Base-by-base conservation (phyloP, 1,140 invertebrate species). In the Drosophila seguyi region DNA sequence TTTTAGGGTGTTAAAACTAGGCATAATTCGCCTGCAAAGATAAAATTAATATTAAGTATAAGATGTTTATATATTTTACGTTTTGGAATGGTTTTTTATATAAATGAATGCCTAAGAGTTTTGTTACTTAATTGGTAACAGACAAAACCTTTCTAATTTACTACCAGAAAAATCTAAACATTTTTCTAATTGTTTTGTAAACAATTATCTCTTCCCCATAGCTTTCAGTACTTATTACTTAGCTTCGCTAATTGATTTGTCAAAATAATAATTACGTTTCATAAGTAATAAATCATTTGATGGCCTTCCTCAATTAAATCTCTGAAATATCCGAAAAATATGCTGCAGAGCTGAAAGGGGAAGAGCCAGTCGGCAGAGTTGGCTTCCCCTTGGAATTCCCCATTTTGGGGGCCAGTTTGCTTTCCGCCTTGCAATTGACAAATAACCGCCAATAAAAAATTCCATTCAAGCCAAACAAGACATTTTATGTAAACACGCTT, bases 341-440 rank as follows among this genome's bases (percentile, higher is more conserved):
- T 50, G 48, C n/a, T n/a, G 14, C 16, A 22, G 11, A 31, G 16
- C 13, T 10, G 16, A 0, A 6, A 29, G 27, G 27, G 27, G 27
- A 29, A 31, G 29, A 31, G 29, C 34, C 13, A 31, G 18, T 11
- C 31, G 27, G 27, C 50, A 56, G 34, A n/a, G n/a, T n/a, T 45
- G 22, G 16, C 14, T 66, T 29, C 27, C 13, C 2, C 2, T 14
- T 34, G 68, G 67, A 59, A n/a, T 29, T 71, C 67, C 44, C 66
- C 36, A 16, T 20, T 38, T 59, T 42, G 53, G 67, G 13, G 44
- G 47, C 57, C 34, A 60, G 71, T 55, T 74, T 74, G 57, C 57
- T 74, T 74, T 74, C 71, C 71, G 69, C 69, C 68, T 74, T 74
- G 67, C 65, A 72, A 72, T 58, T 57, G 65, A 56, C 68, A 72